Evolutionary conservation across 1,140 invertebrate species (phyloP).

Genomic region (Branchinecta lynchi): DNA sequence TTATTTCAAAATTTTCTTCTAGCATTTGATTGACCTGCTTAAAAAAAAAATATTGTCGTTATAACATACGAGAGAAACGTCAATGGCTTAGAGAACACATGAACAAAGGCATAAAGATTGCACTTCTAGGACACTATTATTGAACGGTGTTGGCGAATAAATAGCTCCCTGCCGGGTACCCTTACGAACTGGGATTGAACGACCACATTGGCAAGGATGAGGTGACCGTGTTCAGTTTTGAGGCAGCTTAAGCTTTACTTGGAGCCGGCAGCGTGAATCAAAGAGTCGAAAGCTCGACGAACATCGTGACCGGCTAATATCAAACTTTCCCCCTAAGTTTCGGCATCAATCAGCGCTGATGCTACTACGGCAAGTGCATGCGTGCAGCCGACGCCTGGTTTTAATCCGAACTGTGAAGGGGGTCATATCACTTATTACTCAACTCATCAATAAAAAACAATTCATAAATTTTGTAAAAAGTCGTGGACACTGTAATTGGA

Average conservation of each 20-base stretch:
- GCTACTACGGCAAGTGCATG: too few relatives aligned
- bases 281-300: conserved; percentile 8
- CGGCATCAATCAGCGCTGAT: too few relatives aligned
- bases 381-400: too few relatives aligned
- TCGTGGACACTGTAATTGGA: conserved; percentile 9
- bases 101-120: conserved; percentile 10
- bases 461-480: conserved; percentile 1
- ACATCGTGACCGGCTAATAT: too few relatives aligned
- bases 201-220: background rate
- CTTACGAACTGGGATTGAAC: background rate
- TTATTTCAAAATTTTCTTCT: background rate
- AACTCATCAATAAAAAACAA: conserved; percentile 7
- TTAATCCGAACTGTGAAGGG: conserved; percentile 4
- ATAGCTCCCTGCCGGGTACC: conserved; percentile 2
- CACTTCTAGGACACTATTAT: too few relatives aligned
- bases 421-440: background rate
- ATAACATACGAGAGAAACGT: conserved; percentile 6
- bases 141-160: conserved; percentile 1
- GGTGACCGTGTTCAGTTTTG: background rate
- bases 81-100: conserved; percentile 9
- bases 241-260: conserved; percentile 5
- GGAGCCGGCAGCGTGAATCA: conserved; percentile 8
- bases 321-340: too few relatives aligned
- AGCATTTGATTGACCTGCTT: background rate
- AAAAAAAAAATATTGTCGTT: background rate